Percentiles rank a stretch among this genome's conserved stretches.
These are phyloP conservation scores for Cyprichromis sp. DNA, from an alignment of 2,113 vertebrate species.

Conservation along the genomic window DNA sequence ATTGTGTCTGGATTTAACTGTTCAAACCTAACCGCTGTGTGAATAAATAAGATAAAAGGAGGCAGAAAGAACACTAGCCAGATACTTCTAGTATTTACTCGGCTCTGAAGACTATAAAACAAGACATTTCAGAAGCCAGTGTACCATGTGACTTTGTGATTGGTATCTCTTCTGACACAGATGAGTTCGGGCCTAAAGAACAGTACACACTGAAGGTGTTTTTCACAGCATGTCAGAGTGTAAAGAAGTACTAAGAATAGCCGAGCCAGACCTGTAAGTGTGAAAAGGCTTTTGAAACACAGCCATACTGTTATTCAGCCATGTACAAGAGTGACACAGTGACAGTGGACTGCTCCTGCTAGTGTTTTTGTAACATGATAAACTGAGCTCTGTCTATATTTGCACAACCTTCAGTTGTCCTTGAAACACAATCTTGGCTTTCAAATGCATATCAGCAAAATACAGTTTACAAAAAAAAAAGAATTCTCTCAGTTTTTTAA, in stretches of 20 bases:
- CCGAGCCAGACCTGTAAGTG: constrained; percentile 7
- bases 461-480: not conserved
- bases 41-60: not conserved
- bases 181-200: not conserved
- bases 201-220: not conserved
- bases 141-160: not conserved
- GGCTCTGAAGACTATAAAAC: not conserved
- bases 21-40: not conserved
- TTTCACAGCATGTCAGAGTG: not conserved
- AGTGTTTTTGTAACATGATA: not conserved
- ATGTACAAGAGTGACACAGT: not conserved
- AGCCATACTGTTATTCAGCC: not conserved
- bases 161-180: not conserved
- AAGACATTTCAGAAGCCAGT: not conserved
- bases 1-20: not conserved
- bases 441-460: not conserved
- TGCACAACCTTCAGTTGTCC: not conserved
- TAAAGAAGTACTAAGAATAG: constrained; percentile 29
- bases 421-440: not conserved
- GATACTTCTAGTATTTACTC: not conserved
- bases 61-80: not conserved
- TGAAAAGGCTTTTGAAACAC: constrained; percentile 19
- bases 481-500: not conserved
- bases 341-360: not conserved
- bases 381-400: constrained; percentile 11